Conservation (phyloP, 2,888 invertebrate genomes). For the Aspidiotus destructor region DNA sequence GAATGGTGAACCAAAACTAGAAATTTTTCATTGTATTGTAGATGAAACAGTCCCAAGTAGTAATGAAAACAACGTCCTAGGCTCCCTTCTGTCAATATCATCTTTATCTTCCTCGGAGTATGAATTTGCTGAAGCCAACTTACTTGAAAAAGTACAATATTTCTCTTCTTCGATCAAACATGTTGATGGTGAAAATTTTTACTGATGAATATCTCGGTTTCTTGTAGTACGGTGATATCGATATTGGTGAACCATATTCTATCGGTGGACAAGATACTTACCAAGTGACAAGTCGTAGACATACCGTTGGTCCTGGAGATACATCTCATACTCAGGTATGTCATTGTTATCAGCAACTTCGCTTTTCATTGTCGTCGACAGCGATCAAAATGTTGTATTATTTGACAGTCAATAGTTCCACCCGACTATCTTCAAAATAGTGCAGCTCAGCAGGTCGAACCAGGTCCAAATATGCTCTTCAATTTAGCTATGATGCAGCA, state of each 20-base stretch:
- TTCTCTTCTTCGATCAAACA: neutral
- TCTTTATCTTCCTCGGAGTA: constrained; percentile 27
- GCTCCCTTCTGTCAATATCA: constrained; percentile 24
- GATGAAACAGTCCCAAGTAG: constrained; percentile 8
- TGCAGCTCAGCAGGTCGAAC: constrained; percentile 43
- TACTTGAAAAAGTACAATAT: constrained; percentile 23
- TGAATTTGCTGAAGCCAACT: constrained; percentile 25
- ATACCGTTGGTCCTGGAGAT: constrained; percentile 90
- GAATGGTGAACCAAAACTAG: too few species aligned
- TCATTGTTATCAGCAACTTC: neutral
- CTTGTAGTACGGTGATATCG: constrained; percentile 49
- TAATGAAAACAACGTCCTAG: constrained; percentile 13
- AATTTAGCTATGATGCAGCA: constrained; percentile 74
- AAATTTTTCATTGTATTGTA: too few species aligned
- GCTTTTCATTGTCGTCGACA: neutral
- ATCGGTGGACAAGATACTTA: constrained; percentile 37
- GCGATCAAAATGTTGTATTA: neutral
- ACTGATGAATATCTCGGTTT: constrained; percentile 16
- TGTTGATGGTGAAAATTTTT: neutral
- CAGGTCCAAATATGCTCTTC: constrained; percentile 70
- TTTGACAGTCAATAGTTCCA: constrained; percentile 33
- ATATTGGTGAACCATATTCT: constrained; percentile 39
- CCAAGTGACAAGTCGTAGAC: constrained; percentile 58
- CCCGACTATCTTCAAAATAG: constrained; percentile 32
- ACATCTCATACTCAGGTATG: constrained; percentile 65